Conservation (phyloP, 2,888 invertebrate species). For the Oligia fasciuncula region DNA sequence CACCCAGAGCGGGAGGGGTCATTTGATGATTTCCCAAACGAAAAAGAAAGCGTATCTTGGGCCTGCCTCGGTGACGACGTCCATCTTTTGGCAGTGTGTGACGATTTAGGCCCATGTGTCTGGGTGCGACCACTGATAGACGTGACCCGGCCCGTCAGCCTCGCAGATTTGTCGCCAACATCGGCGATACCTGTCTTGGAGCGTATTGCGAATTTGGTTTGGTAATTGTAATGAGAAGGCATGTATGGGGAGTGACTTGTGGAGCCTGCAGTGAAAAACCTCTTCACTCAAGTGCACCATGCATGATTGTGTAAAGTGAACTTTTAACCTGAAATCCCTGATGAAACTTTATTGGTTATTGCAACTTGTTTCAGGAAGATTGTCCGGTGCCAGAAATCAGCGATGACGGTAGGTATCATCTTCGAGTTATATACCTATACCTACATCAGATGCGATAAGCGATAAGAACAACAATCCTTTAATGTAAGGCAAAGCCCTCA, state of each 20-base stretch:
- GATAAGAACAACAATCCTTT: background rate
- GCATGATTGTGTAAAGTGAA: background rate
- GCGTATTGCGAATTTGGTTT: background rate
- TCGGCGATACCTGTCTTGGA: background rate
- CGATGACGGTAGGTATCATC: constrained; percentile 91
- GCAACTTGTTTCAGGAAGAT: constrained; percentile 92
- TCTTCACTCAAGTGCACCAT: background rate
- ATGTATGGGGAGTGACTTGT: background rate
- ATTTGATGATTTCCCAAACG: too few relatives aligned
- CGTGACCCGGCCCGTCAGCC: background rate
- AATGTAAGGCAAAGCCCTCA: background rate
- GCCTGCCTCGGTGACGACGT: too few relatives aligned
- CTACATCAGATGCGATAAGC: background rate
- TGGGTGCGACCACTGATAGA: background rate
- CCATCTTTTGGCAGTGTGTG: too few relatives aligned
- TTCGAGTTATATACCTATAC: background rate
- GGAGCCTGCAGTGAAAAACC: background rate
- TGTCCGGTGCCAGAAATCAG: constrained; percentile 93
- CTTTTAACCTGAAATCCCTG: background rate
- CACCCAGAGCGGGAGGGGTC: too few relatives aligned
- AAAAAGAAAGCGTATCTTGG: too few relatives aligned
- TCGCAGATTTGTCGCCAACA: background rate
- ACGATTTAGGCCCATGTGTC: background rate
- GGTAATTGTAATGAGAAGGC: too few relatives aligned
- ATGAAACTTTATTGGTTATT: background rate